Base-by-base conservation (phyloP, 2,888 invertebrate species). In the Drosophila peninsularis region DNA sequence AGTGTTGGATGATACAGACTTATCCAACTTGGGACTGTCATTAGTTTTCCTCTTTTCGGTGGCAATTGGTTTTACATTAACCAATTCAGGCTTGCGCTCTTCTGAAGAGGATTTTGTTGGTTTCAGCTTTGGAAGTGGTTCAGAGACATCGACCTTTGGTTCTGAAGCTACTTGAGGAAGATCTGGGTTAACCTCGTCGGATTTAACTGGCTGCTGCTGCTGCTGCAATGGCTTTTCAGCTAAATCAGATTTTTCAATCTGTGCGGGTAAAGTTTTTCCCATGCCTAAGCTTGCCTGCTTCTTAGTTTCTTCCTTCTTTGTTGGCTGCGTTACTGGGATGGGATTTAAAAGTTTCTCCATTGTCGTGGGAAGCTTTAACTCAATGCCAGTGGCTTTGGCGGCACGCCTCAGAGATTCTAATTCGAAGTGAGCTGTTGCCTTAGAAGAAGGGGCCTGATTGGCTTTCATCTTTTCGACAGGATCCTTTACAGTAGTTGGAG, bases 11-110 rank as follows among this genome's bases (percentile, higher is more conserved):
- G 30, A 10, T 0, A 39, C 19, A n/a, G 67, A 37, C 10, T 71
- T 71, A 5, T 71, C 67, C 10, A 9, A 50, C 36, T 54, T 72
- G 1, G 71, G 55, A 11, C n/a, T 62, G 0, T 24, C 32, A 30
- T 10, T 34, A 0, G 47, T 1, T 19, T 54, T 56, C 10, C 30
- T 56, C 9, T 52, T 50, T 21, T 57, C 57, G n/a, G 17, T 14
- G 6, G 30, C n/a, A 1, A 42, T n/a, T n/a, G 3, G 14, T 37
- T 58, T 41, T 14, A 37, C 3, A 17, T 13, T 54, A 5, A 0
- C 21, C 30, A 37, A 27, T 7, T 57, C 41, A 5, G 7, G 21
- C 10, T 32, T 32, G 11, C 5, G 32, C 10, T 36, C 41, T 11
- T 45, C 57, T 2, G 19, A 41, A 13, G n/a, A 9, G 5, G 39